These are phyloP conservation scores for Myotis planiceps DNA, from an alignment of 2,797 vertebrate genomes.

Conservation along the genomic window DNA sequence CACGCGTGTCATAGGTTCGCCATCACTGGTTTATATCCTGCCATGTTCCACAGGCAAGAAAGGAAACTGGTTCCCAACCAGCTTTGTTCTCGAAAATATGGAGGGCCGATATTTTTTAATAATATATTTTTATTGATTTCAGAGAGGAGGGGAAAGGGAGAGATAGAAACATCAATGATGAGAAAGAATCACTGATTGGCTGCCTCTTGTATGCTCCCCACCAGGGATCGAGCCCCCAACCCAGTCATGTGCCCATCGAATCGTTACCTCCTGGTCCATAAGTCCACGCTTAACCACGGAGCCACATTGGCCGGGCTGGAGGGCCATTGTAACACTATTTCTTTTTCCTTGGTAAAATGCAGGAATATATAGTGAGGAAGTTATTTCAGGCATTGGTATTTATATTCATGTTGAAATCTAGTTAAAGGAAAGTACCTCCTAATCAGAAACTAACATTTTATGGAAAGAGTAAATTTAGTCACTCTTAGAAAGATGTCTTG, in stretches of 20 bases:
- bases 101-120: neutral
- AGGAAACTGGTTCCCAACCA: neutral
- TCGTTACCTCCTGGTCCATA: too few relatives aligned
- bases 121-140: too few relatives aligned
- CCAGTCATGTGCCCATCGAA: too few relatives aligned
- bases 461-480: slow-evolving; percentile 40
- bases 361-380: slow-evolving; percentile 40
- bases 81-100: slow-evolving; percentile 11
- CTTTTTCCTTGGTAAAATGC: slow-evolving; percentile 5
- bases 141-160: too few relatives aligned
- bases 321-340: neutral
- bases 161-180: too few relatives aligned
- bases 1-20: too few relatives aligned
- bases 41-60: neutral
- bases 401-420: slow-evolving; percentile 54
- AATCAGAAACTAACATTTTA: slow-evolving; percentile 53
- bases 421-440: slow-evolving; percentile 34
- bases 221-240: too few relatives aligned
- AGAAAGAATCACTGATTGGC: too few relatives aligned
- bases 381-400: slow-evolving; percentile 52
- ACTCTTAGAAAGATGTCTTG: neutral
- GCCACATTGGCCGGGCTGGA: neutral
- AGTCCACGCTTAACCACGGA: neutral
- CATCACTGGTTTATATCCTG: neutral
- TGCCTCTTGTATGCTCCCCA: too few relatives aligned